Conservation (phyloP, 2,888 invertebrate genomes). For the Orthonychiurus folsomi region DNA sequence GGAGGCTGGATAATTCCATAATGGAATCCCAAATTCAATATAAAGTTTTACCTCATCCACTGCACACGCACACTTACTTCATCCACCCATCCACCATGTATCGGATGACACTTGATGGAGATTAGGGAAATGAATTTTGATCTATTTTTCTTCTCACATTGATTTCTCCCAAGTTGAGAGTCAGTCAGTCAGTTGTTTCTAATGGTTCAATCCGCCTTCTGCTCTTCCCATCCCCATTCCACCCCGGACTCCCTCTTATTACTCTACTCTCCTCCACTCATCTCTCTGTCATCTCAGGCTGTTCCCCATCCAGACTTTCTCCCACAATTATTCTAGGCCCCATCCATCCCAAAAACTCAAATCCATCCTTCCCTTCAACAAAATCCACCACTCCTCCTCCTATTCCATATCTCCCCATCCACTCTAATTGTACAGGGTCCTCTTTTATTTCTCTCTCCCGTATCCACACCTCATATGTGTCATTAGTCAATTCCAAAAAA, state of each 20-base stretch:
- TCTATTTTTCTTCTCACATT: slow-evolving; percentile 31
- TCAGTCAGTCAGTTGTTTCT: slow-evolving; percentile 36
- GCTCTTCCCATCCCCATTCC: slow-evolving; percentile 16
- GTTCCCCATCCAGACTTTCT: slow-evolving; percentile 12
- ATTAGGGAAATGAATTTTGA: slow-evolving; percentile 34
- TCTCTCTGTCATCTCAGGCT: slow-evolving; percentile 14
- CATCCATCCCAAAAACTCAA: neutral
- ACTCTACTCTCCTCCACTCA: slow-evolving; percentile 5
- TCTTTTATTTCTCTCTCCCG: neutral
- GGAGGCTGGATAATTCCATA: too few species aligned
- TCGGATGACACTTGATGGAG: slow-evolving; percentile 24
- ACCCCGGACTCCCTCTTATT: slow-evolving; percentile 9
- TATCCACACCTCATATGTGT: neutral
- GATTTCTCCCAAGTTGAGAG: too few species aligned
- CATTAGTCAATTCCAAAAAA: neutral
- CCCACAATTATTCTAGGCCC: slow-evolving; percentile 2
- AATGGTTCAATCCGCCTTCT: slow-evolving; percentile 31
- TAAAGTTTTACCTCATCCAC: too few species aligned
- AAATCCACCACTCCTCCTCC: too few species aligned
- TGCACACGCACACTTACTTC: neutral
- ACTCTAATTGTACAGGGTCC: too few species aligned
- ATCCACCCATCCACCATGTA: slow-evolving; percentile 19
- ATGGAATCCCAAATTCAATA: too few species aligned
- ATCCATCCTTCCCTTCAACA: too few species aligned
- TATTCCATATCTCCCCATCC: too few species aligned